phyloP scores from a whole-genome alignment of 2,888 invertebrate species.

The Pollenia griseotomentosa region DNA sequence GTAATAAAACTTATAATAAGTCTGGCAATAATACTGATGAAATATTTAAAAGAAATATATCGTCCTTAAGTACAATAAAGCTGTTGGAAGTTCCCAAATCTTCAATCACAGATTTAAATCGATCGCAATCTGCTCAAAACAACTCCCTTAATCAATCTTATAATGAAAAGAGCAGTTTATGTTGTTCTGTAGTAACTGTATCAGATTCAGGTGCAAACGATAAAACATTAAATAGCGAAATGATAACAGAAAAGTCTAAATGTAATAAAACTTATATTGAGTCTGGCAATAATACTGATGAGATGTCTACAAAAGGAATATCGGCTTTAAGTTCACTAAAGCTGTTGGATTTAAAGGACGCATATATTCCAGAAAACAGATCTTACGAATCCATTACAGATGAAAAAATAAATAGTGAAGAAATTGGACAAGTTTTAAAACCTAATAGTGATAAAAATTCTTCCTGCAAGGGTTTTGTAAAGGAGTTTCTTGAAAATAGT shows the following conservation, averaged over 20 bases:
- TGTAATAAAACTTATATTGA: background rate
- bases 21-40: too few relatives aligned
- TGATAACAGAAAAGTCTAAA: background rate
- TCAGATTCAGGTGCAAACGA: background rate
- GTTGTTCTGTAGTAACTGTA: slow-evolving; percentile 3
- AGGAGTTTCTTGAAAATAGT: too few relatives aligned
- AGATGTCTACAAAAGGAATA: too few relatives aligned
- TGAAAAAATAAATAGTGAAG: background rate
- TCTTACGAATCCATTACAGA: background rate
- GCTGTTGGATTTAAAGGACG: slow-evolving; percentile 1
- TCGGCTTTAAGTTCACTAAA: slow-evolving; percentile 6
- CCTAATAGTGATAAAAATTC: background rate
- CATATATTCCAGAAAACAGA: background rate
- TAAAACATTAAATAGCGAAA: background rate
- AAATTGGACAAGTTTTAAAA: background rate
- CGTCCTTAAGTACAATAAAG: too few relatives aligned
- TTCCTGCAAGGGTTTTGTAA: too few relatives aligned
- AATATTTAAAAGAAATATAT: too few relatives aligned
- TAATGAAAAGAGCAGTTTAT: background rate
- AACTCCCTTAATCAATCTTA: background rate
- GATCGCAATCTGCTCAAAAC: background rate
- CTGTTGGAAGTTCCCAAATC: background rate
- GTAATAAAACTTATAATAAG: background rate
- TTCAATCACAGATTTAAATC: too few relatives aligned
- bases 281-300: too few relatives aligned